Evolutionary conservation across 1,140 invertebrate genomes (phyloP).

Genomic region (Drosophila kohkoa): DNA sequence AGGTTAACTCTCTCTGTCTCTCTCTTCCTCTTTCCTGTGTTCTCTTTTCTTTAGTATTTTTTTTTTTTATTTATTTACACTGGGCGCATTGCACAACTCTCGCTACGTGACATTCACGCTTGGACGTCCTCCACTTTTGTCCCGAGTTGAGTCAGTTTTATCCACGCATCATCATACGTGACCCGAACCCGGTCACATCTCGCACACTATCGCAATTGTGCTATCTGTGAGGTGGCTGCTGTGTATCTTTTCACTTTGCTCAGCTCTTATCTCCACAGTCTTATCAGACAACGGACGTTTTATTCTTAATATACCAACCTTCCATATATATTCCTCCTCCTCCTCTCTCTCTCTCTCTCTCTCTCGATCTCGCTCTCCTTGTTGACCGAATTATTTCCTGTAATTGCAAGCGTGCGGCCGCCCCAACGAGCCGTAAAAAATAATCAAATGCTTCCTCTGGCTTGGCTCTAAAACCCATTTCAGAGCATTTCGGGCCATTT

Average conservation of each 20-base stretch:
- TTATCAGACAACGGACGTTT: conserved; percentile 57
- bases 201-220: conserved; percentile 32
- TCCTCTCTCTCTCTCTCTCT: neutral
- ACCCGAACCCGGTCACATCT: conserved; percentile 57
- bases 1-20: conserved; percentile 21
- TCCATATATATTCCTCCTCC: conserved; percentile 4
- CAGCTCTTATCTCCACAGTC: conserved; percentile 62
- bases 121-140: conserved; percentile 50
- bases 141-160: conserved; percentile 19
- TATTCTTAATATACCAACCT: conserved; percentile 60
- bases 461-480: conserved; percentile 57
- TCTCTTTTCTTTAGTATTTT: conserved; percentile 35
- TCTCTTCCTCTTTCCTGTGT: neutral
- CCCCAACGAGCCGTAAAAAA: conserved; percentile 69
- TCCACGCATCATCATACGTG: conserved; percentile 54
- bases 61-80: conserved; percentile 76
- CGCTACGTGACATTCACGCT: conserved; percentile 81
- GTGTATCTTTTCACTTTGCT: conserved; percentile 65
- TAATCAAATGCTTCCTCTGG: conserved; percentile 73
- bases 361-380: too few species aligned
- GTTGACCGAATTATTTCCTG: conserved; percentile 79
- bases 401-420: conserved; percentile 65
- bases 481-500: conserved; percentile 61
- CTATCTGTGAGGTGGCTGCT: conserved; percentile 48
- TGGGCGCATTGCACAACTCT: conserved; percentile 56